These are phyloP conservation scores for Oedothorax gibbosus DNA, from an alignment of 1,140 invertebrate species.

Conservation along the genomic window DNA sequence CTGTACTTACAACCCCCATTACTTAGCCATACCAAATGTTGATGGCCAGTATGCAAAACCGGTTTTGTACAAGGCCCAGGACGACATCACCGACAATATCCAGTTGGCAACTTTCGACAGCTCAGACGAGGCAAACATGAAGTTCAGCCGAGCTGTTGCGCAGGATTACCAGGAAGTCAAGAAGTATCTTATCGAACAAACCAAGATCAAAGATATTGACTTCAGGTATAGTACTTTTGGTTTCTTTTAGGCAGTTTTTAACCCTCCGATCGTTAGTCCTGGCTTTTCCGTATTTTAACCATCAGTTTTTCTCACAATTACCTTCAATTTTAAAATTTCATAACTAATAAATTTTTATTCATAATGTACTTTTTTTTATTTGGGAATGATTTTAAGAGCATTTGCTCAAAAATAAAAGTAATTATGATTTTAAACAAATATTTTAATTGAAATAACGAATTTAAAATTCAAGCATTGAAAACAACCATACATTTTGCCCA, in stretches of 20 bases:
- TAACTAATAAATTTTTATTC: too few species aligned
- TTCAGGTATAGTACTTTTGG: background rate
- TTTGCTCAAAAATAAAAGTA: too few species aligned
- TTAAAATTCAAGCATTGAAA: too few species aligned
- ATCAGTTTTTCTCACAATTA: too few species aligned
- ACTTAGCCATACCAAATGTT: conserved; percentile 30
- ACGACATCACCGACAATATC: conserved; percentile 27
- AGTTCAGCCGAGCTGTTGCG: conserved; percentile 10
- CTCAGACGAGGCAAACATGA: background rate
- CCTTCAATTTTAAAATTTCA: too few species aligned
- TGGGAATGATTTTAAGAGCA: too few species aligned
- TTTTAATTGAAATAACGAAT: too few species aligned
- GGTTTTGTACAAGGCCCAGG: conserved; percentile 16
- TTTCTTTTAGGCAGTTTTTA: background rate
- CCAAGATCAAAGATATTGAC: conserved; percentile 23
- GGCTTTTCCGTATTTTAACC: too few species aligned
- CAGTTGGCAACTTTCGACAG: conserved; percentile 15
- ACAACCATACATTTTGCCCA: too few species aligned
- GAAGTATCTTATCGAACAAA: conserved; percentile 23
- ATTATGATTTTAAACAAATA: too few species aligned
- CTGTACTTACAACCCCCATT: conserved; percentile 46
- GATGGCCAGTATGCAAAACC: background rate
- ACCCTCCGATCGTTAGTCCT: too few species aligned
- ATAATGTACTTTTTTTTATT: too few species aligned
- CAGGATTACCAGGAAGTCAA: background rate